Percentiles rank a stretch among this genome's conserved stretches.
phyloP scores from a whole-genome alignment of 2,888 invertebrate species.

The Meganola albula region DNA sequence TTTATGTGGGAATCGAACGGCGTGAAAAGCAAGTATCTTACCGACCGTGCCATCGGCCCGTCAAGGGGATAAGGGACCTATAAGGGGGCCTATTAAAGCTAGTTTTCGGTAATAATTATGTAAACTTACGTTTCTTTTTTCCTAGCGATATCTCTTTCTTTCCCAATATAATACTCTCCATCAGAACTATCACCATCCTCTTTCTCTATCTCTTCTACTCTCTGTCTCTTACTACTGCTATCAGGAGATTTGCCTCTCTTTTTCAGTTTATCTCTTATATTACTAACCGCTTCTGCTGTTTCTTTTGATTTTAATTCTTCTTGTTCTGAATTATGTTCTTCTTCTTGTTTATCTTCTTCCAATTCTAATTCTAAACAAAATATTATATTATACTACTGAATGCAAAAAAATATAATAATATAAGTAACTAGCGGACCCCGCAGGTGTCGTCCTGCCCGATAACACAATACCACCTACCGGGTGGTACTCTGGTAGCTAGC shows the following conservation, averaged over 20 bases:
- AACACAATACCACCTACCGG: too few species aligned
- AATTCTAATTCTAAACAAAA: constrained; percentile 53
- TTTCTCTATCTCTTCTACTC: constrained; percentile 31
- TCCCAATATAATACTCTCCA: constrained; percentile 81
- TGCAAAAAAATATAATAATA: too few species aligned
- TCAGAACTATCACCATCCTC: constrained; percentile 46
- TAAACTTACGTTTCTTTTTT: constrained; percentile 78
- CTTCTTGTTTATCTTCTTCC: constrained; percentile 44
- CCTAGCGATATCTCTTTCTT: constrained; percentile 78
- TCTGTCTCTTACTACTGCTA: constrained; percentile 38
- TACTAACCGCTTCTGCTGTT: constrained; percentile 51
- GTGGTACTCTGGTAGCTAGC: too few species aligned
- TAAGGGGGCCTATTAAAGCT: too few species aligned
- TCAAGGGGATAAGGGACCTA: too few species aligned
- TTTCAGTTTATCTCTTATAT: constrained; percentile 62
- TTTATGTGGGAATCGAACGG: too few species aligned
- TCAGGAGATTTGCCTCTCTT: constrained; percentile 40
- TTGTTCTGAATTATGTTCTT: constrained; percentile 33
- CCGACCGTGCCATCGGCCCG: too few species aligned
- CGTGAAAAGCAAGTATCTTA: too few species aligned
- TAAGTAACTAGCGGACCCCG: too few species aligned
- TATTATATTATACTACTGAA: too few species aligned
- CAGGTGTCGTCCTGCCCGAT: too few species aligned
- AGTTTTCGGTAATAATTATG: too few species aligned
- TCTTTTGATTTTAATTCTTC: constrained; percentile 45